Evolutionary conservation across 2,888 invertebrate genomes (phyloP), one percentile per base, ranked within the genome.

Genomic region (Chironomus riparius): DNA sequence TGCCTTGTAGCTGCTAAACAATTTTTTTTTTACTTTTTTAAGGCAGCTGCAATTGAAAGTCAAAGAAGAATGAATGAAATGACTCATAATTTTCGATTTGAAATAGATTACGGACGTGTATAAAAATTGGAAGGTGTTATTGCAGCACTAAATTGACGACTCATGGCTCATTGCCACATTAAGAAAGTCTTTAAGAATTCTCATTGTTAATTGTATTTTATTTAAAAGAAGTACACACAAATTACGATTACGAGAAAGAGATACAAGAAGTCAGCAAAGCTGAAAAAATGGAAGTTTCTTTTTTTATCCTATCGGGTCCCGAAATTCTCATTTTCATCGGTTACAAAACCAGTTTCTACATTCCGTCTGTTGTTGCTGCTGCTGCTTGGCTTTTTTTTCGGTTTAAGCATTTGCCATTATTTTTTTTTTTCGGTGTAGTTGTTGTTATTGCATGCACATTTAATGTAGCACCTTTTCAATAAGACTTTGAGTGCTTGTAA

Each of bases 311-410:
- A 65, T 21, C 21, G 24, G 13, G 24, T 65, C 65, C 65, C 65
- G 21, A 65, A 65, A 21, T 24, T 65, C 24, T 10, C 65, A 65
- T 65, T 65, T 65, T 24, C 65, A 65, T 65, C 65, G 65, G 65
- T 65, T 65, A 65, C 65, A 65, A 65, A 65, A 65, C 65, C 65
- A 65, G 65, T 65, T 65, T 65, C 65, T 7, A 65, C 65, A 38
- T 38, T 38, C 38, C 38, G 38, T 38, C 38, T 38, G 65, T 65
- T 38, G 65, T 65, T 65, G 65, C 65, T 65, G 65, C 65, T 65
- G 65, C 65, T 65, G 65, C 24, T 65, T 24, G 65, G 24, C 21
- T 24, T 65, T 65, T n/a, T 65, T 65, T 65, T 12, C 5, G 24
- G 21, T 65, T 22, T 24, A 21, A 24, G 65, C 21, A 65, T 24